Percentiles rank a stretch among this genome's conserved stretches.
Evolutionary conservation across 2,797 vertebrate genomes (phyloP).

Genomic region (Melanotaenia boesemani): DNA sequence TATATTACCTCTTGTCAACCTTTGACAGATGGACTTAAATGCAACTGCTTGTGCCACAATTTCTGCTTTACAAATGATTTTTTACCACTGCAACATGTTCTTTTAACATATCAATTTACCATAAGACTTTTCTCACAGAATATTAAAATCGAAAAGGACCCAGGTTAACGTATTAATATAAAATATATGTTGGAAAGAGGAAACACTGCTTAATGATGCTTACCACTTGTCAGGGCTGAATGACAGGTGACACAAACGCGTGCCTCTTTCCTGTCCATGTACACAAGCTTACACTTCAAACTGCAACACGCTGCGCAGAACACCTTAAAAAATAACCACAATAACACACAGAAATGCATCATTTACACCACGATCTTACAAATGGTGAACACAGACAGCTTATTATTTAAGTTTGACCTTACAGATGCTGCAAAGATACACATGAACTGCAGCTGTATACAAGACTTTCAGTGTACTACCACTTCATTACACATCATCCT

Average conservation of each 20-base stretch:
- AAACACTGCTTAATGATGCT: slow-evolving; percentile 62
- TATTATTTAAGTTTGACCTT: background rate
- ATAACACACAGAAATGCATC: slow-evolving; percentile 26
- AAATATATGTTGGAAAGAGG: background rate
- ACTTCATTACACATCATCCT: slow-evolving; percentile 54
- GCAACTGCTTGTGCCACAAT: background rate
- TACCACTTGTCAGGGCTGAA: slow-evolving; percentile 91
- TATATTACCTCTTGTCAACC: background rate
- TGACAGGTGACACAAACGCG: slow-evolving; percentile 97
- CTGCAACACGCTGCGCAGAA: slow-evolving; percentile 96
- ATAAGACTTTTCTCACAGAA: background rate
- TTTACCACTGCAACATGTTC: background rate
- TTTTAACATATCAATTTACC: background rate
- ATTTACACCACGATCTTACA: background rate
- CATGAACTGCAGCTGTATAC: slow-evolving; percentile 32
- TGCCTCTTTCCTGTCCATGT: slow-evolving; percentile 98
- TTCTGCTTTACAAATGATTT: background rate
- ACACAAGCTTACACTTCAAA: slow-evolving; percentile 91
- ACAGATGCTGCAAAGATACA: background rate
- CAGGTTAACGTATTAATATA: background rate
- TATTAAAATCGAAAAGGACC: background rate
- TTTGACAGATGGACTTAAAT: background rate
- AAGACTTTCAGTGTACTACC: slow-evolving; percentile 29
- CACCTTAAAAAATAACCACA: slow-evolving; percentile 81
- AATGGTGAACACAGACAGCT: background rate